These are phyloP conservation scores for Mus pahari DNA, from an alignment of 2,113 vertebrate genomes.

Conservation along the genomic window DNA sequence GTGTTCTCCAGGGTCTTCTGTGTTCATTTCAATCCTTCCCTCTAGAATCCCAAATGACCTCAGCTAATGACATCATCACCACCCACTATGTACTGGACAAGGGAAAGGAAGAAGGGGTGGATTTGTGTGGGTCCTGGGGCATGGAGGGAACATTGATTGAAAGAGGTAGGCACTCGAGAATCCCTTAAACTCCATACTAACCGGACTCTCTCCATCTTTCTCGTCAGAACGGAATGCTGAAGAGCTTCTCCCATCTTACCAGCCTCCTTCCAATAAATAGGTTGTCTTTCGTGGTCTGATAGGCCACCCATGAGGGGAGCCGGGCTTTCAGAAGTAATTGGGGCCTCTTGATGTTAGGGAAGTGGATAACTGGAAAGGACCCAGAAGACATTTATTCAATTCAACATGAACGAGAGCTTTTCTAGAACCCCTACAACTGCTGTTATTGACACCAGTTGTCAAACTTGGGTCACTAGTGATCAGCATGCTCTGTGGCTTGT, in stretches of 20 bases:
- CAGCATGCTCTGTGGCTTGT: accelerated
- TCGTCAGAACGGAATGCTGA: conserved; percentile 75
- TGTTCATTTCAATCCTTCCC: not conserved
- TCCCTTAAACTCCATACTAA: conserved; percentile 80
- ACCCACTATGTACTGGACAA: not conserved
- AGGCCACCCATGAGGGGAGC: conserved; percentile 7
- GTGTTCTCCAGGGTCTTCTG: not conserved
- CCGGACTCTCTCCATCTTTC: conserved; percentile 80
- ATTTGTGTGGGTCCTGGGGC: not conserved
- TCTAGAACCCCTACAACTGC: not conserved
- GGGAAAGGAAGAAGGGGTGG: not conserved
- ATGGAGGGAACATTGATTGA: not conserved
- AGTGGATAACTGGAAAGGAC: conserved; percentile 53
- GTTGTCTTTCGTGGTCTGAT: conserved; percentile 50
- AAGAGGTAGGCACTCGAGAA: conserved; percentile 74
- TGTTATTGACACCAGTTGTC: not conserved
- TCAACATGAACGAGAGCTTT: conserved; percentile 50
- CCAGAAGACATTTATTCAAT: conserved; percentile 63
- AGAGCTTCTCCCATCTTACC: conserved; percentile 74
- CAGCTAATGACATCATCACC: not conserved
- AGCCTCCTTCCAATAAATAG: conserved; percentile 57
- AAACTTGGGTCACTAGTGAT: not conserved
- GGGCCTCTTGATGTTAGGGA: conserved; percentile 66
- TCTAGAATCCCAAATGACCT: not conserved
- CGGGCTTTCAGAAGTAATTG: not conserved